phyloP scores from a whole-genome alignment of 1,140 invertebrate genomes.

The Drosophila nigromelanica region DNA sequence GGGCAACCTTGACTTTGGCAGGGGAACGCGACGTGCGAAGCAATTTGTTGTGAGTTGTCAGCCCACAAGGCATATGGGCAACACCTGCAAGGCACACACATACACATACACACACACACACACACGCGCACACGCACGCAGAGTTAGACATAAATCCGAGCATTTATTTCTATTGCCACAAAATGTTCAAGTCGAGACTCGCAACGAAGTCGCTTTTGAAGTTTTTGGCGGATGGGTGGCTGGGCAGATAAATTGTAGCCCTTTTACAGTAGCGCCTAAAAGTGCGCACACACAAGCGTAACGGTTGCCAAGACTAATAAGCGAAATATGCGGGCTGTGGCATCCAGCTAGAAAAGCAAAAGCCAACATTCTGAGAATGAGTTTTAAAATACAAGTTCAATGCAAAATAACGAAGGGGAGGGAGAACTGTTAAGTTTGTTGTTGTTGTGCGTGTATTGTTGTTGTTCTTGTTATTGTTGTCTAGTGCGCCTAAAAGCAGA shows the following conservation, averaged over 20 bases:
- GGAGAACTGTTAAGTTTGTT: slow-evolving; percentile 18
- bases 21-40: slow-evolving; percentile 44
- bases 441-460: slow-evolving; percentile 19
- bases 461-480: slow-evolving; percentile 30
- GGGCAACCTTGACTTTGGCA: slow-evolving; percentile 70
- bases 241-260: slow-evolving; percentile 58
- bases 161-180: slow-evolving; percentile 68
- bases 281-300: slow-evolving; percentile 8
- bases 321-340: slow-evolving; percentile 73
- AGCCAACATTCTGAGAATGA: slow-evolving; percentile 20
- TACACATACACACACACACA: slow-evolving; percentile 4
- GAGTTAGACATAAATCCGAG: slow-evolving; percentile 65
- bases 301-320: slow-evolving; percentile 41
- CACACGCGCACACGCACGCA: slow-evolving; percentile 11
- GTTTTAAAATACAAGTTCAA: slow-evolving; percentile 52
- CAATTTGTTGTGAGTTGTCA: slow-evolving; percentile 70
- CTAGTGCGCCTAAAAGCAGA: slow-evolving; percentile 70
- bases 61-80: slow-evolving; percentile 62
- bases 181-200: slow-evolving; percentile 24
- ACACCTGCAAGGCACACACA: slow-evolving; percentile 58
- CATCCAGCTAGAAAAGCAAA: slow-evolving; percentile 69
- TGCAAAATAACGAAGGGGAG: slow-evolving; percentile 18
- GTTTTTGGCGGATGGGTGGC: slow-evolving; percentile 23
- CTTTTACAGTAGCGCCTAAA: slow-evolving; percentile 61
- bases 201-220: slow-evolving; percentile 67